A percentile compares a stretch with the other conserved stretches of the same genome.
Conservation (phyloP, 2,888 invertebrate species). For the Polydesmus complanatus region DNA sequence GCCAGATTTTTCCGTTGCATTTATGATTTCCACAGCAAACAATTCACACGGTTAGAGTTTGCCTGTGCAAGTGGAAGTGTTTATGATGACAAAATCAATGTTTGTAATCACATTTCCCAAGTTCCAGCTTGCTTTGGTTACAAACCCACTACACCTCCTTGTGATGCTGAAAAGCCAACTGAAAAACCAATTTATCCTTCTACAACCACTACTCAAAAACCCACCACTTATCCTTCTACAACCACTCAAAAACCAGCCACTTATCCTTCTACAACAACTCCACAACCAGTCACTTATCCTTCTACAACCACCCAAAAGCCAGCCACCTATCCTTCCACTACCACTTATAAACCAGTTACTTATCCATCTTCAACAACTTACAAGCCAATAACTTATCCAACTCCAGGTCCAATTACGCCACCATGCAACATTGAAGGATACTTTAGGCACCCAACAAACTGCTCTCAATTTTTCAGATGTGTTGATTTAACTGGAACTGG, state of each 20-base stretch:
- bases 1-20: conserved; percentile 20
- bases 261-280: neutral
- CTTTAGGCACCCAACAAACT: conserved; percentile 12
- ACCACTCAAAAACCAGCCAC: neutral
- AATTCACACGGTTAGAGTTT: conserved; percentile 19
- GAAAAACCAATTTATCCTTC: neutral
- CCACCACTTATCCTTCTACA: neutral
- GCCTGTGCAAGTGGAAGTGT: conserved; percentile 22
- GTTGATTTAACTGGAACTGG: conserved; percentile 10
- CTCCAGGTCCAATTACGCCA: conserved; percentile 1
- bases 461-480: conserved; percentile 11
- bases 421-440: conserved; percentile 9
- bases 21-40: neutral
- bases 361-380: neutral
- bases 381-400: neutral
- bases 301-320: neutral
- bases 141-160: neutral
- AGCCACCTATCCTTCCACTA: neutral
- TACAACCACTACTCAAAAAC: neutral
- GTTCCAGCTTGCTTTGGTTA: conserved; percentile 12
- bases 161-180: neutral
- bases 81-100: conserved; percentile 22
- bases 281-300: neutral
- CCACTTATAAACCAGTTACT: neutral
- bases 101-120: conserved; percentile 20